Base-by-base conservation (phyloP, 2,888 invertebrate species). In the Vesta saturnalis region DNA sequence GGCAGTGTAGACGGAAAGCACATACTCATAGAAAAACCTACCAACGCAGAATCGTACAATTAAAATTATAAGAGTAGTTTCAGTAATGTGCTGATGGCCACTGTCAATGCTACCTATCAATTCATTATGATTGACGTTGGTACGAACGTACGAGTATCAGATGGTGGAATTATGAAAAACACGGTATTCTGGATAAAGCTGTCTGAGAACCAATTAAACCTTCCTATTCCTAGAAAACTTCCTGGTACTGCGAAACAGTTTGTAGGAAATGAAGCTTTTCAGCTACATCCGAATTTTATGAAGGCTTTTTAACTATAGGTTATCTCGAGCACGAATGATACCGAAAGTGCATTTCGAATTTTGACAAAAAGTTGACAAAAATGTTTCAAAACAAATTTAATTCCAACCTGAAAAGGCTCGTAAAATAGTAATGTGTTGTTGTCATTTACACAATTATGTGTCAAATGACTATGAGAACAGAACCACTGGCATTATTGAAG, bases 301-400 rank as follows among this genome's bases (percentile, higher is more conserved):
- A 4, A 46, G 14, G n/a, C n/a, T n/a, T n/a, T n/a, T n/a, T n/a
- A n/a, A n/a, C n/a, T n/a, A n/a, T n/a, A n/a, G n/a, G n/a, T n/a
- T n/a, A n/a, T 30, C 30, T 30, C 10, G 30, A 30, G 30, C 30
- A 30, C 30, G 10, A 30, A 30, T 4, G 30, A 30, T 30, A 10
- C 10, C 30, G 30, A 30, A 30, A 30, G 10, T 10, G 30, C 5
- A 6, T 30, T 30, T 30, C 5, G 30, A 30, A 30, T 30, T 30
- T 30, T 30, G 30, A 30, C 30, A 30, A 30, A 30, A 30, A n/a
- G n/a, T n/a, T n/a, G 64, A 69, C 69, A 15, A 49, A 68, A 22
- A 56, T 71, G 30, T 71, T 66, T 43, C 61, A 71, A 63, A 64
- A 64, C 60, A 46, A 60, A n/a, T n/a, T n/a, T n/a, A n/a, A n/a